Evolutionary conservation across 2,113 vertebrate genomes (phyloP).

Genomic region (Poeciliopsis prolifica): DNA sequence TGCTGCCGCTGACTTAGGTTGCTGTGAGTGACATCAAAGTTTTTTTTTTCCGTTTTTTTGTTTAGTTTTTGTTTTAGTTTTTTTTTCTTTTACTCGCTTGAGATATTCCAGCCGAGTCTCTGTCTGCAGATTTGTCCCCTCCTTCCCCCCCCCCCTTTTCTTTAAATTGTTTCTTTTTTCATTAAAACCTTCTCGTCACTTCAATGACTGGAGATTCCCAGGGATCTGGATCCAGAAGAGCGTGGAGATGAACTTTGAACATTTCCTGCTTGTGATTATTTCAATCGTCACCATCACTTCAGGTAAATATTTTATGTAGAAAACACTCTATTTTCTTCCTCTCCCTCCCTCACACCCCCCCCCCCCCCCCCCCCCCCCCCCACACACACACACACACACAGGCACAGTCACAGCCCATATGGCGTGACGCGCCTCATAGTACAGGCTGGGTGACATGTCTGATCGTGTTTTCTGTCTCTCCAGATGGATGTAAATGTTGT

Average conservation of each 20-base stretch:
- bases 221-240: constrained; percentile 33
- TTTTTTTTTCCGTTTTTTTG: constrained; percentile 54
- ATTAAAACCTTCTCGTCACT: background rate
- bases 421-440: constrained; percentile 17
- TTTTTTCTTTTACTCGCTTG: constrained; percentile 19
- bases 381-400: background rate
- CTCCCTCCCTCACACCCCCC: background rate
- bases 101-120: constrained; percentile 48
- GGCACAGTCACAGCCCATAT: constrained; percentile 10
- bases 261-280: constrained; percentile 60
- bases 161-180: background rate
- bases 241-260: constrained; percentile 72
- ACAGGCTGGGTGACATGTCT: constrained; percentile 19
- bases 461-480: constrained; percentile 31
- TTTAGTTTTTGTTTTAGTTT: background rate
- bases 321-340: background rate
- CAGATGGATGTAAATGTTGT: constrained; percentile 43
- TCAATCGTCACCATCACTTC: constrained; percentile 54
- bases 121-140: background rate
- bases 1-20: constrained; percentile 28
- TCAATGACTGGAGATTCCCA: constrained; percentile 13
- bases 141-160: too few relatives aligned
- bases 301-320: constrained; percentile 57
- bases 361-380: background rate
- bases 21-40: constrained; percentile 59